These are phyloP conservation scores for Heteromormyrus szaboi DNA, from an alignment of 2,797 vertebrate genomes.

Conservation along the genomic window DNA sequence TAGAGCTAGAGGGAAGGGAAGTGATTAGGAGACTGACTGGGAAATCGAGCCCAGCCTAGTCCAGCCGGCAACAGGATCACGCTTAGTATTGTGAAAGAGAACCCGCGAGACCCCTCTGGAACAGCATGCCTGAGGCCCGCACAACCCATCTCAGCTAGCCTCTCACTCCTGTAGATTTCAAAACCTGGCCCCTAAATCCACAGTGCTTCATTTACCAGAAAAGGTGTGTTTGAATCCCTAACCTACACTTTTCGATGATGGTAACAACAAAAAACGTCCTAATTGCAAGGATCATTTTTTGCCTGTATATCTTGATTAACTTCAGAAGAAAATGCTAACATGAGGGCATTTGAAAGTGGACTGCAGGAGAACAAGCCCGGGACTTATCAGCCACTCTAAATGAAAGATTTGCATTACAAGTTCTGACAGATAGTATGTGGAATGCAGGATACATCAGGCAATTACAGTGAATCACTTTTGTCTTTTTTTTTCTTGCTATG, in stretches of 20 bases:
- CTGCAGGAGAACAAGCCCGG: not conserved
- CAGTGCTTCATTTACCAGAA: not conserved
- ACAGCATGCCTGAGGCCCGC: not conserved
- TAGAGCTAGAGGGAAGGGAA: conserved; percentile 67
- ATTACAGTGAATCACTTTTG: conserved; percentile 17
- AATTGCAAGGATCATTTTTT: not conserved
- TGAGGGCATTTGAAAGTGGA: not conserved
- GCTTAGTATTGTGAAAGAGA: not conserved
- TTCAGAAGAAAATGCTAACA: conserved; percentile 8
- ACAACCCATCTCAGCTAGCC: not conserved
- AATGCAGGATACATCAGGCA: conserved; percentile 9
- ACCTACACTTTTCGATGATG: not conserved
- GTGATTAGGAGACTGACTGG: conserved; percentile 65
- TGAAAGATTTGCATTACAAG: conserved; percentile 11
- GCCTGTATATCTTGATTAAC: not conserved
- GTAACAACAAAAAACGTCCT: not conserved
- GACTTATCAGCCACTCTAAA: not conserved
- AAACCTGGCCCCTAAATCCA: not conserved
- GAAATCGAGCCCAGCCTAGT: not conserved
- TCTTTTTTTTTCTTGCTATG: not conserved
- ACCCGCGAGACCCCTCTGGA: not conserved
- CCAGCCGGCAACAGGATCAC: not conserved
- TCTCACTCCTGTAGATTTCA: not conserved
- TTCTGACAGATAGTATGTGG: conserved; percentile 14
- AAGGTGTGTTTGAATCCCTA: not conserved